These are phyloP conservation scores for Drosophila carrolli DNA, from an alignment of 1,140 invertebrate genomes.

Conservation along the genomic window DNA sequence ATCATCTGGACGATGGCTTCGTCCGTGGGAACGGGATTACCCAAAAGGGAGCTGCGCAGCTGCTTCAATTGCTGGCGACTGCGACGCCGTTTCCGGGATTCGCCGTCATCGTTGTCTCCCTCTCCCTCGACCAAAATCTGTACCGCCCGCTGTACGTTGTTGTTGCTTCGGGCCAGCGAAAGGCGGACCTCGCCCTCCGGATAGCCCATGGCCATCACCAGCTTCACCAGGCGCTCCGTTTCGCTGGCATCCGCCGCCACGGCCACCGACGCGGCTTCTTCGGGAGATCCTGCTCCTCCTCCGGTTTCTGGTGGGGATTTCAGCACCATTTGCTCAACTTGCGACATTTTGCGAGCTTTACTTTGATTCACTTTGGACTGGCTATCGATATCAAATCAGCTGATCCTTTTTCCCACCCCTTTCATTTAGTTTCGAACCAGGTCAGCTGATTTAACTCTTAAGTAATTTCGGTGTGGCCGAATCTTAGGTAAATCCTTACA, in stretches of 20 bases:
- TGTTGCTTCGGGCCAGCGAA: constrained; percentile 44
- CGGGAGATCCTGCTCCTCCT: constrained; percentile 12
- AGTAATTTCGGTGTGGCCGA: not conserved
- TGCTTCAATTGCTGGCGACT: constrained; percentile 14
- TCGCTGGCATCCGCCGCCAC: constrained; percentile 25
- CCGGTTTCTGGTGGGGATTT: not conserved
- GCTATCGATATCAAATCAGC: constrained; percentile 4
- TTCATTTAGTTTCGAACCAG: constrained; percentile 1
- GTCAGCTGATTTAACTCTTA: not conserved
- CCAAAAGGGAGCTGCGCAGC: constrained; percentile 43
- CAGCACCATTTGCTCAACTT: not conserved
- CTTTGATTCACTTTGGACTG: not conserved
- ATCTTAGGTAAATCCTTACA: not conserved
- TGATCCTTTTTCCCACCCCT: constrained; percentile 1
- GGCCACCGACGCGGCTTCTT: not conserved
- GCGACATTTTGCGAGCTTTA: not conserved
- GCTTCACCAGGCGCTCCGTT: constrained; percentile 25
- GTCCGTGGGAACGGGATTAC: constrained; percentile 40
- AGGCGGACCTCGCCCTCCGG: constrained; percentile 45
- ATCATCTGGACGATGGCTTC: constrained; percentile 37
- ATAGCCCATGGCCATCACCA: constrained; percentile 67
- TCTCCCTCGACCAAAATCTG: constrained; percentile 59
- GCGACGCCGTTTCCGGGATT: constrained; percentile 15
- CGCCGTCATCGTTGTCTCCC: constrained; percentile 1
- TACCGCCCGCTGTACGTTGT: constrained; percentile 67